Base-by-base conservation (phyloP, 2,797 vertebrate genomes). In the Takifugu rubripes region DNA sequence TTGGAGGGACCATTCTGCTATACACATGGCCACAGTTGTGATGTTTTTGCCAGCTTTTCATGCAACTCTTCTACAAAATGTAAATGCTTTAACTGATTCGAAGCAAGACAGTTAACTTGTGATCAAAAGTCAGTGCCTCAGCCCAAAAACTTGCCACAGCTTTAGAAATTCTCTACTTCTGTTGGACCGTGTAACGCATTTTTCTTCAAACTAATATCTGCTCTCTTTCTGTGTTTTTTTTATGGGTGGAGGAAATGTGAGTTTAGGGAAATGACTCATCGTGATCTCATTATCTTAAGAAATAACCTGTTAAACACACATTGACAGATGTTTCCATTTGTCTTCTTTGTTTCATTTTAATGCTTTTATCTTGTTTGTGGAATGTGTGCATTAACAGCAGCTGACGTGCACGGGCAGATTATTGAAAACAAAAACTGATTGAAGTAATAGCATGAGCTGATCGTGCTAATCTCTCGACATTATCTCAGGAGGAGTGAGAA, bases 1-100 rank as follows among this genome's bases (percentile, higher is more conserved):
- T 93, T 56, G 64, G 69, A 64, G 17, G 16, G 44, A 21, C 3
- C 44, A n/a, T 40, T 40, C 36, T 40, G 36, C 14, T 40, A 40
- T 40, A 40, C 7, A 29, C 3, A 14, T 40, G 36, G 36, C 3
- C 36, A 12, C 36, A 40, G 12, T 14, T 12, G 36, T 6, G 12
- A 40, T 40, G 14, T 40, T 40, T 21, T 33, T 2, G 31, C 7
- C 3, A 33, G 31, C 2, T 33, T 33, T 33, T 33, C 4, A 40
- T 3, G 36, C 36, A 40, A 40, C 2, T 12, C 36, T 40, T 40
- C 36, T 40, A 12, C 36, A 40, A 3, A 40, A 40, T 12, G 3
- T 0, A 33, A 33, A 33, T 33, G 7, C 31, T 31, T 31, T 33
- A 33, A 40, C 14, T 3, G 12, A 40, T 14, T 40, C 36, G 1